A percentile compares a stretch with the other conserved stretches of the same genome.
Evolutionary conservation across 2,888 invertebrate species (phyloP).

Genomic region (Lithophane socia): DNA sequence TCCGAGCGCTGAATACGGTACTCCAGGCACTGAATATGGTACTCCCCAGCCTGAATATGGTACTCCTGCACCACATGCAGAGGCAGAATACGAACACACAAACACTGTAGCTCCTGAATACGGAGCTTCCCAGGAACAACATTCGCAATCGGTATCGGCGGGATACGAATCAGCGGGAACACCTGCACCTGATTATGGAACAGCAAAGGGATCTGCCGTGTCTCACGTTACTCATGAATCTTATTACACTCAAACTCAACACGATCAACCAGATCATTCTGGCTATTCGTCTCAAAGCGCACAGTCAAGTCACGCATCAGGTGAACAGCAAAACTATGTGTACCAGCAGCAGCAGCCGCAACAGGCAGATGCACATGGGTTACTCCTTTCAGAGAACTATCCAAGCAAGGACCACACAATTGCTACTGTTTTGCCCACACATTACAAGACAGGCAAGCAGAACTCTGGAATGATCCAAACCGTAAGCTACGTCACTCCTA

Average conservation of each 20-base stretch:
- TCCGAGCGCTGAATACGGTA: constrained; percentile 64
- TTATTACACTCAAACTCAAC: constrained; percentile 71
- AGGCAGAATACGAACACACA: constrained; percentile 56
- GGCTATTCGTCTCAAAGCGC: constrained; percentile 73
- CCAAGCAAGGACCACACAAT: constrained; percentile 90
- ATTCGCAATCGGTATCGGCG: constrained; percentile 56
- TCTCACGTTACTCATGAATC: constrained; percentile 67
- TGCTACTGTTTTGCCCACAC: constrained; percentile 87
- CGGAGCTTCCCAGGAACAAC: constrained; percentile 57
- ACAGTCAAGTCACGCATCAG: constrained; percentile 73
- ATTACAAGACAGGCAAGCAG: constrained; percentile 75
- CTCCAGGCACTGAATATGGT: constrained; percentile 44
- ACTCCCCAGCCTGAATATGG: constrained; percentile 16
- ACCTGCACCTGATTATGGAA: constrained; percentile 59
- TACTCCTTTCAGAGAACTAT: constrained; percentile 90
- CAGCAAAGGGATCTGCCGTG: constrained; percentile 32
- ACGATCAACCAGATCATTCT: constrained; percentile 75
- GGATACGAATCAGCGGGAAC: constrained; percentile 55
- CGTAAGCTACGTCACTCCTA: constrained; percentile 86
- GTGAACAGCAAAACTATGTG: constrained; percentile 76
- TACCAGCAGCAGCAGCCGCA: constrained; percentile 75
- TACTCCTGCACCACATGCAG: constrained; percentile 60
- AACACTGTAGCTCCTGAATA: constrained; percentile 67
- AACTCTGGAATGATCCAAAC: constrained; percentile 77
- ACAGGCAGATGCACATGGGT: constrained; percentile 72